phyloP scores from a whole-genome alignment of 2,113 vertebrate genomes.

The Thunnus maccoyii region DNA sequence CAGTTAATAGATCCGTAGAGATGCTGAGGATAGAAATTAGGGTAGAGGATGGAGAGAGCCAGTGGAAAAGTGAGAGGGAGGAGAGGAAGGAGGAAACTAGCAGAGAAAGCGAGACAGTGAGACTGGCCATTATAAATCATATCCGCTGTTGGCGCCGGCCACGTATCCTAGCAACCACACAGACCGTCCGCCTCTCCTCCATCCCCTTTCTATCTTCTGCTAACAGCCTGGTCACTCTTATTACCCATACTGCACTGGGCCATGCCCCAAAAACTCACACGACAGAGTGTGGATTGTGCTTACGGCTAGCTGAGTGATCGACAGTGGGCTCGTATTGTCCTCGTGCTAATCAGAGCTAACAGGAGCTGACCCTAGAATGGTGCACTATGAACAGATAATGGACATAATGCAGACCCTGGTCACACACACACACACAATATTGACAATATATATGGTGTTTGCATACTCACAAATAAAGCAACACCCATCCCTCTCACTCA shows the following conservation, averaged over 20 bases:
- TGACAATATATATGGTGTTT: not conserved
- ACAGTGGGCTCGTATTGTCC: constrained; percentile 13
- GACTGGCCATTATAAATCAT: constrained; percentile 84
- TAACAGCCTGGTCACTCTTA: constrained; percentile 74
- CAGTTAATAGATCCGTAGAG: constrained; percentile 49
- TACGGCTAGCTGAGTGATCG: constrained; percentile 43
- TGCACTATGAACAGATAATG: not conserved
- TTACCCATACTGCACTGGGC: constrained; percentile 76
- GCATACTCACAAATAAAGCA: too few species aligned
- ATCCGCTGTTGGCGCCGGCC: constrained; percentile 80
- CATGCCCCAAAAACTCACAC: constrained; percentile 64
- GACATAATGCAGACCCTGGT: constrained; percentile 1
- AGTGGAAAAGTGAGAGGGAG: constrained; percentile 67
- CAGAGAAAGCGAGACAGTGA: constrained; percentile 78
- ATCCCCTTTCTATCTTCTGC: constrained; percentile 66
- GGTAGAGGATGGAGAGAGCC: constrained; percentile 59
- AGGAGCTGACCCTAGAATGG: constrained; percentile 39
- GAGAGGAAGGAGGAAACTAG: constrained; percentile 75
- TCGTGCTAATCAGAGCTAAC: constrained; percentile 4
- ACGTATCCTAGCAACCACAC: constrained; percentile 84
- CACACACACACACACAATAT: constrained; percentile 4
- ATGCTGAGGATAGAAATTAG: constrained; percentile 58
- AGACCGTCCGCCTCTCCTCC: constrained; percentile 74
- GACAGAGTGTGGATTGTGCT: constrained; percentile 39
- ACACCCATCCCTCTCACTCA: not conserved